These are phyloP conservation scores for Chrysotoxum bicinctum DNA, from an alignment of 2,888 invertebrate genomes.

Conservation along the genomic window DNA sequence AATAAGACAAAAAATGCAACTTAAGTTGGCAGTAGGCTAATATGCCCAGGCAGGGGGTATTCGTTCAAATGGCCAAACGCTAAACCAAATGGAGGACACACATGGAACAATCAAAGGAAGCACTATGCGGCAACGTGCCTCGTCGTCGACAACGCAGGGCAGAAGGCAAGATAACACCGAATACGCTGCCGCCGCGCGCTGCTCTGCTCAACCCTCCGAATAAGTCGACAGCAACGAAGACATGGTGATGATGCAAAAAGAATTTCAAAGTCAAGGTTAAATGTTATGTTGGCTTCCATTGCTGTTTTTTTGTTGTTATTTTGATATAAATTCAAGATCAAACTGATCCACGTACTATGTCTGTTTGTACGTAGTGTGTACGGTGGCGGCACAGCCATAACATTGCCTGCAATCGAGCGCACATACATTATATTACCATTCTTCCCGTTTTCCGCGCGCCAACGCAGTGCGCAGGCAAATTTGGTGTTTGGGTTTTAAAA, in stretches of 20 bases:
- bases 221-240: slow-evolving; percentile 17
- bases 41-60: slow-evolving; percentile 67
- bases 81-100: slow-evolving; percentile 65
- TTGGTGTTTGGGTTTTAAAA: slow-evolving; percentile 56
- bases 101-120: slow-evolving; percentile 62
- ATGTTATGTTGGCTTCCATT: slow-evolving; percentile 66
- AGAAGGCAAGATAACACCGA: not conserved
- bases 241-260: slow-evolving; percentile 67
- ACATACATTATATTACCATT: slow-evolving; percentile 53
- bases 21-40: slow-evolving; percentile 69
- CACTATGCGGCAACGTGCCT: slow-evolving; percentile 3
- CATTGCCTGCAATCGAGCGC: slow-evolving; percentile 45
- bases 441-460: slow-evolving; percentile 30
- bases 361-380: slow-evolving; percentile 54
- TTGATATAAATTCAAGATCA: slow-evolving; percentile 70
- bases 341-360: slow-evolving; percentile 68
- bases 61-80: slow-evolving; percentile 51
- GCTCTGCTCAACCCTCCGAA: not conserved
- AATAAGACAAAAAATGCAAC: slow-evolving; percentile 20
- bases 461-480: slow-evolving; percentile 42
- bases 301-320: slow-evolving; percentile 37
- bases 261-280: slow-evolving; percentile 73
- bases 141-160: not conserved
- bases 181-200: not conserved
- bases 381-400: slow-evolving; percentile 37